phyloP scores from a whole-genome alignment of 2,113 vertebrate species.

The Motacilla alba region DNA sequence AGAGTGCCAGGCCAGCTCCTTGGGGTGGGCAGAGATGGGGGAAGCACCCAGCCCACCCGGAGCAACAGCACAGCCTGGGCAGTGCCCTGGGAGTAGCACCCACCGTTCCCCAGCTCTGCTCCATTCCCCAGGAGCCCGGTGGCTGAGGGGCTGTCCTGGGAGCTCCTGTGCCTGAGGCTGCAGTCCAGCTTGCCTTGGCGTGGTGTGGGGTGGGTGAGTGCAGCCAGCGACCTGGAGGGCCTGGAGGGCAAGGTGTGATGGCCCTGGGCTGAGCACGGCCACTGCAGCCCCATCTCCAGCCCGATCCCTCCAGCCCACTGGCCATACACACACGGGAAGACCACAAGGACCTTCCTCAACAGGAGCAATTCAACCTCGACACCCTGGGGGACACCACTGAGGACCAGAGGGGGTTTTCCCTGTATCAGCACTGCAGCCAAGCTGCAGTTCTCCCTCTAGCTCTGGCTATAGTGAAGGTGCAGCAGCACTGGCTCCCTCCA shows the following conservation, averaged over 20 bases:
- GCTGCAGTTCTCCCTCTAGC: background rate
- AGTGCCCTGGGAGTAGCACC: background rate
- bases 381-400: background rate
- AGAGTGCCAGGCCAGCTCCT: background rate
- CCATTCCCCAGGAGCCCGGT: background rate
- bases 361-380: background rate
- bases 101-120: fast-evolving
- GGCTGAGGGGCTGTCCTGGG: background rate
- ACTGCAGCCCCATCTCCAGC: background rate
- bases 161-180: background rate
- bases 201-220: background rate
- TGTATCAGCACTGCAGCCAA: background rate
- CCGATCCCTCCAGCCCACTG: fast-evolving
- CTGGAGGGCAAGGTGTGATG: background rate
- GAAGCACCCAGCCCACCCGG: fast-evolving
- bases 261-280: background rate
- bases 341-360: background rate
- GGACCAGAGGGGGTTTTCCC: background rate
- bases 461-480: background rate
- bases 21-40: background rate
- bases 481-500: background rate
- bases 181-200: background rate
- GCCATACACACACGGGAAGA: fast-evolving
- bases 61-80: background rate
- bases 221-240: background rate